Evolutionary conservation across 2,888 invertebrate genomes (phyloP).

Genomic region (Cephus pygmeus): DNA sequence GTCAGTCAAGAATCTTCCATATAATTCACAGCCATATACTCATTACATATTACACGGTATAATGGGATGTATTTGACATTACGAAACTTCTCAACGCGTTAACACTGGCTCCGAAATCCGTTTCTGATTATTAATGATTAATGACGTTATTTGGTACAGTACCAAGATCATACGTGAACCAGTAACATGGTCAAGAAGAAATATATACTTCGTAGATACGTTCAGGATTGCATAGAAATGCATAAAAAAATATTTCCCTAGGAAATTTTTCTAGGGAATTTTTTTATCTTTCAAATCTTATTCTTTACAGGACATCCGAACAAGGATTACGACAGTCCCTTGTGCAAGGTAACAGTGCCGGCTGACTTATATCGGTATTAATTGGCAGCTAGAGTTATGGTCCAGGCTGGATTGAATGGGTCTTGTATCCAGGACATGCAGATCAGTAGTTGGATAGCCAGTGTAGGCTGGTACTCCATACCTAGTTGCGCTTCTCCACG

Average conservation of each 20-base stretch:
- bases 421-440: conserved; percentile 26
- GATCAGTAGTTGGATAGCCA: conserved; percentile 26
- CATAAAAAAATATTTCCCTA: background rate
- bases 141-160: background rate
- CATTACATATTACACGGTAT: background rate
- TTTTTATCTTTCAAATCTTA: background rate
- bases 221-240: background rate
- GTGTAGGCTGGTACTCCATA: conserved; percentile 3
- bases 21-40: background rate
- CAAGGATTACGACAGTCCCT: background rate
- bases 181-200: background rate
- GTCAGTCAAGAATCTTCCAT: background rate
- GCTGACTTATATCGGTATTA: conserved; percentile 20
- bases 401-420: conserved; percentile 15
- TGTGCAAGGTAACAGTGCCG: conserved; percentile 5
- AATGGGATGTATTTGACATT: background rate
- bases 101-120: background rate
- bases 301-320: background rate
- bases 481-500: background rate
- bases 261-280: background rate
- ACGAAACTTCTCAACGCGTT: background rate
- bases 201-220: background rate
- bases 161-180: background rate
- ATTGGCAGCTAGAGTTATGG: conserved; percentile 27
- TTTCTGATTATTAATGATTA: background rate